Evolutionary conservation across 2,113 vertebrate genomes (phyloP), one percentile per base, ranked within the genome.

Genomic region (Dipodomys stephensi): DNA sequence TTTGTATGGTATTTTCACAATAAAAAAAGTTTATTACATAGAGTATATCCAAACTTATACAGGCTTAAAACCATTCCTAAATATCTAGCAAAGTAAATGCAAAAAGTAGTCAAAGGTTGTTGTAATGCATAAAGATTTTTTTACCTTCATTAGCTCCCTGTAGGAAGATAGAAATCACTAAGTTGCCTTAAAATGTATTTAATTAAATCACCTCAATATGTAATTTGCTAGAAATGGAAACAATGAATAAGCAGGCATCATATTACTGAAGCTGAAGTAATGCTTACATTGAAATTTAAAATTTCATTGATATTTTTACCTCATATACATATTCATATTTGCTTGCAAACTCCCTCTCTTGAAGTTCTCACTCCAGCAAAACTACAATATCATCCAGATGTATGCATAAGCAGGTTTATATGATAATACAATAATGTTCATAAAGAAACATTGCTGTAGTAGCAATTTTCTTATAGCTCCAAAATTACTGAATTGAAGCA

Each of bases 401-500:
- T 13, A 60, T 86, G 13, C 9, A 82, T 82, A 69, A 86, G 8
- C 0, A 64, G 2, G 35, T 81, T 92, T 84, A 18, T 60, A 19
- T 90, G 20, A 74, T 85, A 85, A 69, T 71, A 80, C 30, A 23
- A 35, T 88, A 72, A n/a, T 44, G 7, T 68, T 90, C 83, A 3
- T 5, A 69, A 3, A 30, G 27, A 92, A 1, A 18, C 49, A 91
- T 12, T 32, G 2, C 18, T 91, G 20, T 5, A 83, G 5, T 77
- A 16, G 6, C n/a, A 76, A 39, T 87, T 71, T 88, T 74, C 46
- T 91, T 87, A 35, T 39, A 81, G 13, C 11, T 89, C 10, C 19
- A 89, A 88, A 89, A 67, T 22, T 35, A 81, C 10, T 49, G n/a
- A 87, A 92, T 83, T 44, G 72, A 92, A 93, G 28, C 30, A 86